Evolutionary conservation across 1,140 invertebrate species (phyloP), one percentile per base, ranked within the genome.

Genomic region (Aphaenogaster rudis): DNA sequence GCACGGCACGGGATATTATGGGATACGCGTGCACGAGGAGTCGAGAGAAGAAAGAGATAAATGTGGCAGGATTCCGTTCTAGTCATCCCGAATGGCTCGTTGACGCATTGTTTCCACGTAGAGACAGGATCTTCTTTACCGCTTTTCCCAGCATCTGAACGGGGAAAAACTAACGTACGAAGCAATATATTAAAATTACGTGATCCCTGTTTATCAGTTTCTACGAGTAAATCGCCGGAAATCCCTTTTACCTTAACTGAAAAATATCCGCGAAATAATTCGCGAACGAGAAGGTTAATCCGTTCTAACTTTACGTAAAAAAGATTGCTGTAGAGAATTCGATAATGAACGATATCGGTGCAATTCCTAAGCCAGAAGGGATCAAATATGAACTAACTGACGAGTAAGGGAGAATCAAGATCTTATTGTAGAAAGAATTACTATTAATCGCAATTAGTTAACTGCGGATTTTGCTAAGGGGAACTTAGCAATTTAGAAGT

Each of bases 41-140:
- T 4, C 42, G 42, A 13, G 33, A 6, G 3, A 0, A 74, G 11
- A 57, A 3, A 66, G n/a, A n/a, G 21, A 63, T 5, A 17, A 33
- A 71, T 50, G 42, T 39, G 52, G 7, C 39, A 48, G 21, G n/a
- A 33, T 71, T 81, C 6, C 15, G 0, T 74, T 84, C 80, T 84
- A 84, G 57, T 84, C 69, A 76, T 84, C 52, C 17, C 50, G 66
- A 82, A 61, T 15, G n/a, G 28, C 3, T 82, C 54, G 69, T 48
- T 5, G 80, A 36, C 3, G n/a, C n/a, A 21, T 36, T 42, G 28
- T 61, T 82, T 36, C 52, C 0, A n/a, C n/a, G 13, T 39, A 28
- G 17, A 28, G 17, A 59, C 3, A 17, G 8, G 28, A 69, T 54
- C 28, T 28, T 69, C 39, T 42, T 71, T 13, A 42, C 7, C n/a